Conservation (phyloP, 1,140 invertebrate species). For the Caenorhabditis remanei region DNA sequence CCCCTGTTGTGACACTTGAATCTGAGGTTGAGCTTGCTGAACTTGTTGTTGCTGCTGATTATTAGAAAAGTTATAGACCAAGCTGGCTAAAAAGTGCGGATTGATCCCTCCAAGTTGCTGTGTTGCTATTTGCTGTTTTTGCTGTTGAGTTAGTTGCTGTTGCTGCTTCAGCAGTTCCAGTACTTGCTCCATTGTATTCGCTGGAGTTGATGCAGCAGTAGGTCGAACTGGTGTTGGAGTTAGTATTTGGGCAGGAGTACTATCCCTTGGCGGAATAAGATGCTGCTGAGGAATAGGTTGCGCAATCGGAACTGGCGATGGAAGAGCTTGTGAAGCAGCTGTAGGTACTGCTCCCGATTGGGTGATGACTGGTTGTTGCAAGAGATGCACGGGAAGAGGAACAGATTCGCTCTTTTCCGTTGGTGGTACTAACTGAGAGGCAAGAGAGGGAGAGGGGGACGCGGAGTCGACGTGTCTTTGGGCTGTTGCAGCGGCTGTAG, state of each 20-base stretch:
- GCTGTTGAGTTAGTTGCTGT: background rate
- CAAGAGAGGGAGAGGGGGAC: background rate
- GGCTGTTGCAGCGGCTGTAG: constrained; percentile 11
- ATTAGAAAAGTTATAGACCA: no score
- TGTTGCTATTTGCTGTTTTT: background rate
- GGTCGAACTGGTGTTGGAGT: constrained; percentile 23
- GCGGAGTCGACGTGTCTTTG: constrained; percentile 22
- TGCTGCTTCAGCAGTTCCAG: background rate
- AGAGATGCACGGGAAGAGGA: background rate
- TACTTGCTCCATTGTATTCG: background rate
- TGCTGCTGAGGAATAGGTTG: constrained; percentile 15
- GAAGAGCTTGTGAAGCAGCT: background rate
- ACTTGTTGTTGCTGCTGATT: background rate
- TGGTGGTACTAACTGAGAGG: constrained; percentile 14
- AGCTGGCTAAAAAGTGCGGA: no score
- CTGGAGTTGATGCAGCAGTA: background rate
- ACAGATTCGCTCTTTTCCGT: constrained; percentile 5
- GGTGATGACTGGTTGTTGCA: background rate
- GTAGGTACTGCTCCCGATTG: background rate
- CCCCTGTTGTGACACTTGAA: background rate
- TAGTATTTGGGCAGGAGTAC: background rate
- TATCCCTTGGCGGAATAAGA: background rate
- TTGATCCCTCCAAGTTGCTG: background rate
- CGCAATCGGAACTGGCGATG: constrained; percentile 5
- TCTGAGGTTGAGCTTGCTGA: background rate